Base-by-base conservation (phyloP, 1,140 invertebrate species). In the Apis dorsata region DNA sequence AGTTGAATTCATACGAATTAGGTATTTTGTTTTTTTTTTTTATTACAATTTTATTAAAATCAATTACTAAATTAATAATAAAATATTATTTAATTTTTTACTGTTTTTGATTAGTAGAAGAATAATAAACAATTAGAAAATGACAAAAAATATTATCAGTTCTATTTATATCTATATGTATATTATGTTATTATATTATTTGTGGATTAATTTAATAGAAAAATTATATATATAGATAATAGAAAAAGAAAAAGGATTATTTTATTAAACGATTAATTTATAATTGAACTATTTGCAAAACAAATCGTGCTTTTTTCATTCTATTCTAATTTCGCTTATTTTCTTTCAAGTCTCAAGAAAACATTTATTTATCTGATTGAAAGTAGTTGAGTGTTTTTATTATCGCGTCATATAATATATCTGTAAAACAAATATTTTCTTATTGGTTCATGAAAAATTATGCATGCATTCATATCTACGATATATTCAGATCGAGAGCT, bases 391-490 rank as follows among this genome's bases (percentile, higher is more conserved):
- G 15, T n/a, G 24, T 19, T 49, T 74, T 81, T 81, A 28, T 65
- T 49, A 65, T 55, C 19, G 28, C 51, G 8, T 44, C 49, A 51
- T 2, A 8, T 15, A 15, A 28, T 24, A 55, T 55, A 73, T 13
- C 19, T 19, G 72, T 24, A 51, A 44, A 44, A 8, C 57, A 21
- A 8, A 75, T 74, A 60, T 57, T 78, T 73, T 65, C 79, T 44
- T 12, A 49, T 17, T 9, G 21, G 55, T 59, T 60, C 60, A 2
- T 13, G 34, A 65, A 53, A 81, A 69, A 81, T 60, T 60, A 49
- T 68, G 17, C 19, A 51, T 8, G 28, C 28, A 19, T 12, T 2
- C 13, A 4, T 21, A 44, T n/a, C 49, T 15, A 19, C 13, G 13
- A 15, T n/a, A 10, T 44, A 24, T 12, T 34, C 55, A 2, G 49